Percentiles rank a stretch among this genome's conserved stretches.
phyloP scores from a whole-genome alignment of 2,113 vertebrate species.

The Nannobrachium achirus region DNA sequence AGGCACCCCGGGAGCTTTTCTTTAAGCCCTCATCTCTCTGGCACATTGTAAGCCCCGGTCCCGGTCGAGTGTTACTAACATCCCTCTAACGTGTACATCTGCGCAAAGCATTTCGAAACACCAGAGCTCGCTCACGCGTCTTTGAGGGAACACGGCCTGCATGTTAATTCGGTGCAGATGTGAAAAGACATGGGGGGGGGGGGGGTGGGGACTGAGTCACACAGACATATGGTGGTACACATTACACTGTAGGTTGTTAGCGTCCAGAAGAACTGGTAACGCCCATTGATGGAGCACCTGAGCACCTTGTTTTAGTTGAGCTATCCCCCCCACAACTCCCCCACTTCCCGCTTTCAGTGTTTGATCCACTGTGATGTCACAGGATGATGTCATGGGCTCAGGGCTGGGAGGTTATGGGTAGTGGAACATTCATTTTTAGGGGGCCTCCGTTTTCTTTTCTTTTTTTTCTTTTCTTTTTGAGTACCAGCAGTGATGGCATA shows the following conservation, averaged over 20 bases:
- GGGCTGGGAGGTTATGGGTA: not conserved
- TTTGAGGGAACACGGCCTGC: conserved; percentile 59
- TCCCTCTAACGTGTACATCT: conserved; percentile 62
- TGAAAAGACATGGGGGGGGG: conserved; percentile 49
- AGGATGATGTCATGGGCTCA: conserved; percentile 53
- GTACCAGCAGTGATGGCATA: not conserved
- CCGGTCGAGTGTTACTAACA: conserved; percentile 41
- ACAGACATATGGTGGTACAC: not conserved
- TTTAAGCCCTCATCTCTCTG: conserved; percentile 20
- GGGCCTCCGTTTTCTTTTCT: conserved; percentile 6
- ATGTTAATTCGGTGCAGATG: conserved; percentile 76
- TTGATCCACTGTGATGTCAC: conserved; percentile 51
- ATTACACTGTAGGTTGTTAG: conserved; percentile 11
- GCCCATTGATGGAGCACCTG: conserved; percentile 67
- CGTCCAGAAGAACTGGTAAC: conserved; percentile 52
- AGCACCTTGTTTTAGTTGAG: conserved; percentile 67
- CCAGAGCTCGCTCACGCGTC: conserved; percentile 40
- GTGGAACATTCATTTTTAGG: conserved; percentile 34
- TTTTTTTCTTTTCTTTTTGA: too few relatives aligned
- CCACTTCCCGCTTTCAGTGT: conserved; percentile 5
- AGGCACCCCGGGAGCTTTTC: conserved; percentile 34
- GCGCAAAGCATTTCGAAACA: conserved; percentile 63
- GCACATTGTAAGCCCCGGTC: conserved; percentile 35
- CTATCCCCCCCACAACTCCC: conserved; percentile 21
- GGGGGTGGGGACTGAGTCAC: conserved; percentile 51